These are phyloP conservation scores for Ochotona curzoniae DNA, from an alignment of 2,113 vertebrate species.

Conservation along the genomic window DNA sequence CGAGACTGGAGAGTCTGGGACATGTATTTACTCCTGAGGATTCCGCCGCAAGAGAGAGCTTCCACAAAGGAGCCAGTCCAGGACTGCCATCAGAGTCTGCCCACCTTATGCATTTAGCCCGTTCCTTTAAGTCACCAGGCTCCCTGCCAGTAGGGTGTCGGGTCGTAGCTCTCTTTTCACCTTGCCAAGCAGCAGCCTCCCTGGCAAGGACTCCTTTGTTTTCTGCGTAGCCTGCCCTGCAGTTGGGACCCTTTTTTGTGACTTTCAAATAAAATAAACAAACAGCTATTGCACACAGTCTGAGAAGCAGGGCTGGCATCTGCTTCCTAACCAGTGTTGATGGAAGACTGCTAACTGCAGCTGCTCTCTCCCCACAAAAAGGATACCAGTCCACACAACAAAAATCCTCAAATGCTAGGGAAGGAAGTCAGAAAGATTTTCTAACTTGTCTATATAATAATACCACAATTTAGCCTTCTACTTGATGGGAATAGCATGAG, in stretches of 20 bases:
- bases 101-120: background rate
- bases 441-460: background rate
- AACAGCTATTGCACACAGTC: background rate
- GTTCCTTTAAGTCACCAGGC: slow-evolving; percentile 36
- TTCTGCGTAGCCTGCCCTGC: background rate
- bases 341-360: background rate
- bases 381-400: background rate
- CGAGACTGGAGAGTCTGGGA: background rate
- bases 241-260: too few relatives aligned
- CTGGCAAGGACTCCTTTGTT: background rate
- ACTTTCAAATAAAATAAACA: too few relatives aligned
- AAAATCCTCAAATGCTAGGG: background rate
- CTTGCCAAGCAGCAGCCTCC: slow-evolving; percentile 25
- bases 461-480: background rate
- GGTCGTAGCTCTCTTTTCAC: background rate
- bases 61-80: background rate
- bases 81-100: background rate
- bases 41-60: background rate
- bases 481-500: background rate
- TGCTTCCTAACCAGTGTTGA: background rate
- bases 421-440: background rate
- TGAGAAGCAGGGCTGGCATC: too few relatives aligned
- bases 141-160: background rate
- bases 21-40: background rate
- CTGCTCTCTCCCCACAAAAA: background rate